phyloP scores from a whole-genome alignment of 2,797 vertebrate genomes.

The Pitangus sulphuratus region DNA sequence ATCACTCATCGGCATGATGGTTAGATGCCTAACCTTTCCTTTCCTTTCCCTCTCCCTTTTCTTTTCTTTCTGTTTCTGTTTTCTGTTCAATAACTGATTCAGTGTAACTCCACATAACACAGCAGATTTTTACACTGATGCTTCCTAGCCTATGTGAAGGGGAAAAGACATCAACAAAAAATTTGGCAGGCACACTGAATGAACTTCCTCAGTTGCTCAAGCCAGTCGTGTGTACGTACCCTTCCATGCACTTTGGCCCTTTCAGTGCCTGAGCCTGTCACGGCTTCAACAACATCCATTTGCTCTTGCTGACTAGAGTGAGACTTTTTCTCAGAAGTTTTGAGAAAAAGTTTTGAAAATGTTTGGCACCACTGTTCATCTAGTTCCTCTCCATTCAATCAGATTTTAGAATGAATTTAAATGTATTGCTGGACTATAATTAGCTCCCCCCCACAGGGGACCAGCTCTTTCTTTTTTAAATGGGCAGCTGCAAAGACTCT shows the following conservation, averaged over 20 bases:
- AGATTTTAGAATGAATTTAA: conserved; percentile 34
- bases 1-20: neutral
- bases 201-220: neutral
- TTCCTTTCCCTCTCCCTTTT: neutral
- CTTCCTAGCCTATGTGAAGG: neutral
- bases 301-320: neutral
- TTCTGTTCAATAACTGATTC: neutral
- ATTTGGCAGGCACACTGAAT: neutral
- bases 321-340: neutral
- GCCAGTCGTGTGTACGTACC: accelerated
- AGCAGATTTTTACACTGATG: neutral
- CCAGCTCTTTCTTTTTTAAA: neutral
- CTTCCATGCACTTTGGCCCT: neutral
- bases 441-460: neutral
- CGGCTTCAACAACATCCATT: neutral
- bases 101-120: neutral
- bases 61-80: neutral
- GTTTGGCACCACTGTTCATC: neutral
- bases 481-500: neutral
- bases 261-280: neutral
- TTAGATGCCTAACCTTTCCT: neutral
- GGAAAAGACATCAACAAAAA: neutral
- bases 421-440: neutral
- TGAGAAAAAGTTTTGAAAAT: neutral
- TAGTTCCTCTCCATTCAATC: neutral